Conservation (phyloP, 2,888 invertebrate species). For the Drosophila glabriapex region DNA sequence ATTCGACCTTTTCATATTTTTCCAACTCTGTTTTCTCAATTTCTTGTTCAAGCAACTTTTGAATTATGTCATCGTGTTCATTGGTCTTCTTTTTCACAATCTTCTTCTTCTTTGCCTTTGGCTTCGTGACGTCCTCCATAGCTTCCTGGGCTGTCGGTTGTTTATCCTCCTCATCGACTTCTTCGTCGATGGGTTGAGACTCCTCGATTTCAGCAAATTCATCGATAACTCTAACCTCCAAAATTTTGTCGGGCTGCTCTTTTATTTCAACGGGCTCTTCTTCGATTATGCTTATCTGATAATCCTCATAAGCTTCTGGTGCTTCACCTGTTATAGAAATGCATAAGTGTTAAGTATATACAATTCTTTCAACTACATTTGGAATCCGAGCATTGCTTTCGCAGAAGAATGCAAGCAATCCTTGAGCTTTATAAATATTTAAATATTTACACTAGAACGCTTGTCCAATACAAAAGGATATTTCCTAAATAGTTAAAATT, state of each 20-base stretch:
- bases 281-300: conserved; percentile 85
- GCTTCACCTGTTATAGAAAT: conserved; percentile 78
- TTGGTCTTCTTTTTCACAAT: conserved; percentile 82
- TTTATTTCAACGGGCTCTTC: conserved; percentile 83
- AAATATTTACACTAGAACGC: conserved; percentile 61
- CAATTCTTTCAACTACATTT: conserved; percentile 18
- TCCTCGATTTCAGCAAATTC: conserved; percentile 72
- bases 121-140: conserved; percentile 65
- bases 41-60: conserved; percentile 83
- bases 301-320: conserved; percentile 82
- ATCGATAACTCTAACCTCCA: conserved; percentile 81
- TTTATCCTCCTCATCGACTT: conserved; percentile 78
- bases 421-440: conserved; percentile 55
- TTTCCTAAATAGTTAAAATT: conserved; percentile 29
- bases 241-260: conserved; percentile 81
- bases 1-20: conserved; percentile 85
- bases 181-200: conserved; percentile 82
- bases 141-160: conserved; percentile 46
- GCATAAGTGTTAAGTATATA: conserved; percentile 35
- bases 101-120: conserved; percentile 80
- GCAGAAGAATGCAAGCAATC: conserved; percentile 65
- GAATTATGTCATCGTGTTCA: conserved; percentile 84
- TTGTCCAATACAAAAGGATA: conserved; percentile 38
- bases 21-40: conserved; percentile 85
- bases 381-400: conserved; percentile 70